Conservation (phyloP, 2,888 invertebrate genomes). For the Protonemura montana region DNA sequence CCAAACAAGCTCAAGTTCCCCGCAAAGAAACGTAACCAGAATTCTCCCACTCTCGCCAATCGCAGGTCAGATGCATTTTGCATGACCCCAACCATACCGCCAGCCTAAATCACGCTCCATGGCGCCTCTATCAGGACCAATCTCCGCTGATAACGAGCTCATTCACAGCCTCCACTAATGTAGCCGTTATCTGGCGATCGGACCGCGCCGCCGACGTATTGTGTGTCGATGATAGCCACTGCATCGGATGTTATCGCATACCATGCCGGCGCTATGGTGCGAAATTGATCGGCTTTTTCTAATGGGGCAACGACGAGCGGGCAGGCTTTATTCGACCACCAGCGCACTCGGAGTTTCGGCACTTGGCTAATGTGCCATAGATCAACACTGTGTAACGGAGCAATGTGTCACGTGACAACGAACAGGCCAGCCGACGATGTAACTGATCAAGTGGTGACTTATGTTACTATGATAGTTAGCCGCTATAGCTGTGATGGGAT, state of each 20-base stretch:
- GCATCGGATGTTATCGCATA: not conserved
- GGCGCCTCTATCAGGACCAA: not conserved
- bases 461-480: too few relatives aligned
- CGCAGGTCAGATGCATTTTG: not conserved
- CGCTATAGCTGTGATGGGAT: too few relatives aligned
- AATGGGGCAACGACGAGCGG: not conserved
- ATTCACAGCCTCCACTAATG: not conserved
- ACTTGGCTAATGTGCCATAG: too few relatives aligned
- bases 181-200: not conserved
- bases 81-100: not conserved
- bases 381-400: too few relatives aligned
- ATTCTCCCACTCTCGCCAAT: too few relatives aligned
- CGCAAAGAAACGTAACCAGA: too few relatives aligned
- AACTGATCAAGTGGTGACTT: too few relatives aligned
- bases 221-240: conserved; percentile 7
- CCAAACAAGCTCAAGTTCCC: too few relatives aligned
- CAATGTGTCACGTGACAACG: too few relatives aligned
- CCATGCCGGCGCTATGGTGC: not conserved
- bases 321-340: too few relatives aligned
- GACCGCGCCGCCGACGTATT: not conserved
- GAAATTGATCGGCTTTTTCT: not conserved
- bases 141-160: not conserved
- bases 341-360: too few relatives aligned
- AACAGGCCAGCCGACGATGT: too few relatives aligned
- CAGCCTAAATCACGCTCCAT: not conserved